Base-by-base conservation (phyloP, 2,797 vertebrate species). In the Falco berigora region DNA sequence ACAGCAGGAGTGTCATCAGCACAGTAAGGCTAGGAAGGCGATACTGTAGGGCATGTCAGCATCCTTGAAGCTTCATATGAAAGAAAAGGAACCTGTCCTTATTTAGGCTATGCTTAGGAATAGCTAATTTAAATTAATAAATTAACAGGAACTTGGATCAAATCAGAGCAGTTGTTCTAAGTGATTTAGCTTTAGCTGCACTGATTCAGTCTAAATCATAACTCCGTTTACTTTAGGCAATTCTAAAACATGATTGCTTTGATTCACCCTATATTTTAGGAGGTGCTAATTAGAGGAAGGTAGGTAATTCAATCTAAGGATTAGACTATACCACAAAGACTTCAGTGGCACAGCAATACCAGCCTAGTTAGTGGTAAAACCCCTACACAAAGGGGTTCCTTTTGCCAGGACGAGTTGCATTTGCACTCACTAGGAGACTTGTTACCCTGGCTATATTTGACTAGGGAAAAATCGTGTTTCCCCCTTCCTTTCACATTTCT, bases 231-330 rank as follows among this genome's bases (percentile, higher is more conserved):
- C 71, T 81, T 86, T 32, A 25, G 92, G 91, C 94, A 47, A 9
- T 55, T 59, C 58, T 42, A 32, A 86, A 27, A 38, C 44, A 3
- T 2, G 67, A 27, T 63, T 81, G 87, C 77, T 93, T 92, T 73
- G 74, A 30, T 86, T 92, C 58, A 27, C 34, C 73, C 55, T 71
- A 2, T 58, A 12, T 82, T 92, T 92, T 10, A 58, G 86, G 88
- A 95, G 90, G 73, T 73, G 90, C 72, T 95, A 73, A 86, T 95
- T 88, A 93, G 93, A 79, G 88, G 86, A 49, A 85, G 86, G 90
- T 16, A 76, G 80, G 91, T 86, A 56, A 88, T 86, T 90, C 72
- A 73, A 3, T 69, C 76, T 47, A 0, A 46, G 90, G 90, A 69
- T 90, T 71, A 84, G 88, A 8, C 80, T 78, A 5, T 44, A 36